phyloP scores from a whole-genome alignment of 2,888 invertebrate genomes.

The Agrochola lota region DNA sequence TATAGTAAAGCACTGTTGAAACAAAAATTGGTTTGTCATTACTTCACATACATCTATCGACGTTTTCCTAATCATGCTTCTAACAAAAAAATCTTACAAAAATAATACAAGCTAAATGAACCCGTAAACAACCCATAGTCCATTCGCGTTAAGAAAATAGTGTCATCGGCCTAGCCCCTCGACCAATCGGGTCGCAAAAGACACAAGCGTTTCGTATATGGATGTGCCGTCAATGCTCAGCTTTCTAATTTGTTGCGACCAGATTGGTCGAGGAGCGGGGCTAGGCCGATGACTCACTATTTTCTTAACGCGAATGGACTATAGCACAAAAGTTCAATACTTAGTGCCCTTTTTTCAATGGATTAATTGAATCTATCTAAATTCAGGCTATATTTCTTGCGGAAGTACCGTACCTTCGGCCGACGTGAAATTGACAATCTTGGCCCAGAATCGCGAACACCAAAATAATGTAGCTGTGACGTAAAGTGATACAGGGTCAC shows the following conservation, averaged over 20 bases:
- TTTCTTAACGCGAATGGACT: too few species aligned
- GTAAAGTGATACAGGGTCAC: background rate
- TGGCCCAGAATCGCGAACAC: background rate
- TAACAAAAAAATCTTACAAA: constrained; percentile 1
- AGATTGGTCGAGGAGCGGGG: too few species aligned
- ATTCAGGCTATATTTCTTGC: background rate
- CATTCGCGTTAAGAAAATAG: too few species aligned
- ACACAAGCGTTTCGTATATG: too few species aligned
- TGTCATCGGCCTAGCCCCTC: too few species aligned
- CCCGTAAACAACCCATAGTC: background rate
- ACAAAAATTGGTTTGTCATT: background rate
- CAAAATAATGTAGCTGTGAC: background rate
- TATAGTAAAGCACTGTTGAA: constrained; percentile 1
- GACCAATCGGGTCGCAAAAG: too few species aligned
- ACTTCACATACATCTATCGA: background rate
- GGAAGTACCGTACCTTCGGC: background rate
- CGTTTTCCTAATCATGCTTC: background rate
- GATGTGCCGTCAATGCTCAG: too few species aligned
- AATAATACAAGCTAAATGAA: constrained; percentile 10
- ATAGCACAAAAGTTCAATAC: background rate
- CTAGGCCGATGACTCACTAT: too few species aligned
- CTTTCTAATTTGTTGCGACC: too few species aligned
- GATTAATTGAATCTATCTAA: background rate
- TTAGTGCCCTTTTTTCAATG: background rate
- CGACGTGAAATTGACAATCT: background rate